phyloP scores from a whole-genome alignment of 2,797 vertebrate species.

The Gadopsis marmoratus region DNA sequence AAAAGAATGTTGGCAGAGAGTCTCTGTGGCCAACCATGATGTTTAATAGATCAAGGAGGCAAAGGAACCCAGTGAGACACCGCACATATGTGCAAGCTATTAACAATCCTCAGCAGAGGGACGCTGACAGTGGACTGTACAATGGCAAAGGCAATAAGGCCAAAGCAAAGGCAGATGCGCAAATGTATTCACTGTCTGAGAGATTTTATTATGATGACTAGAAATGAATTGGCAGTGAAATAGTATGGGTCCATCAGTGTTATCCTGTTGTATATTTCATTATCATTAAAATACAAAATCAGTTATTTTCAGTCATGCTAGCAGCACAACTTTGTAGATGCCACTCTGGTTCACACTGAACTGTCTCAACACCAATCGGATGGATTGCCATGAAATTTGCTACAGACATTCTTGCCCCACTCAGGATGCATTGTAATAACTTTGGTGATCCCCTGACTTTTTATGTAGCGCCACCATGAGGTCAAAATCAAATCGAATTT shows the following conservation, averaged over 20 bases:
- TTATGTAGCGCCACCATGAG: not conserved
- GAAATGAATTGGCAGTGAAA: not conserved
- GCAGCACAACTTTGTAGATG: not conserved
- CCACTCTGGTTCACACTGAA: not conserved
- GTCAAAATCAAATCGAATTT: not conserved
- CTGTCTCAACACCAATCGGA: not conserved
- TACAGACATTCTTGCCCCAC: not conserved
- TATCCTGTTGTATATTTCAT: conserved; percentile 29
- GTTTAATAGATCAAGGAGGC: conserved; percentile 67
- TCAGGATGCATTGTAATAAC: not conserved
- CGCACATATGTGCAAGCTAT: conserved; percentile 54
- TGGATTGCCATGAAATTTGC: not conserved
- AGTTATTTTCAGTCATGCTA: not conserved
- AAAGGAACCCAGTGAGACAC: conserved; percentile 33
- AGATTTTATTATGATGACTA: conserved; percentile 22
- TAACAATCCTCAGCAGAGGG: conserved; percentile 29
- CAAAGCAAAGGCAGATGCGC: conserved; percentile 6
- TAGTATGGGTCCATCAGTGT: conserved; percentile 4
- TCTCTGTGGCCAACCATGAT: conserved; percentile 45
- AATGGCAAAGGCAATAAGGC: conserved; percentile 40
- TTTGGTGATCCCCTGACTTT: not conserved
- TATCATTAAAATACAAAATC: conserved; percentile 12
- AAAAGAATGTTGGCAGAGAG: conserved; percentile 17
- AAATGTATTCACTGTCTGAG: conserved; percentile 21
- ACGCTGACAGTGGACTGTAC: conserved; percentile 21